Evolutionary conservation across 2,113 vertebrate species (phyloP), one percentile per base, ranked within the genome.

Genomic region (Malaclemys terrapin): DNA sequence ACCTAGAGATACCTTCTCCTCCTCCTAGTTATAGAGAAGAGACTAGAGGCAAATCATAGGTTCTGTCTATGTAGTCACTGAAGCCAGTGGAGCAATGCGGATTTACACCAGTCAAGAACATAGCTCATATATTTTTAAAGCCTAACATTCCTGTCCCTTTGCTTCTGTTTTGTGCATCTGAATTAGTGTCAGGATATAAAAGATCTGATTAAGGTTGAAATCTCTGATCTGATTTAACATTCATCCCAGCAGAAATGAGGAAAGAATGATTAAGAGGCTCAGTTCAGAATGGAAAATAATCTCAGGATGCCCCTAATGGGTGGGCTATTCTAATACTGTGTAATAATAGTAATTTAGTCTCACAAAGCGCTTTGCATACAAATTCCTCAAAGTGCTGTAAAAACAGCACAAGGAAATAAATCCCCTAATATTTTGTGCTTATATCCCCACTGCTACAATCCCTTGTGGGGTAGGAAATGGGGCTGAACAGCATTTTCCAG

Each of bases 261-360:
- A 47, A 96, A 93, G 89, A 80, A 93, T 93, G 88, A 96, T 97
- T 97, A 94, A 95, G 91, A 89, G 49, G 81, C 96, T 96, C 79
- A 80, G 47, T 97, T 96, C 52, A 90, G 27, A 90, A 88, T 83
- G 80, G 87, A 95, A 93, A 49, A 93, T 96, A 94, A 95, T 85
- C 89, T 96, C 83, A 92, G 19, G 49, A 85, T 88, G 84, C 90
- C 85, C 90, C 87, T 88, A 93, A 94, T 88, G 89, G 89, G 56
- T 93, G 80, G 80, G 49, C 93, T 97, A 91, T 88, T 95, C 88
- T 97, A 81, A 80, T 95, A 45, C 76, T 91, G 62, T 88, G 75
- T 95, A 94, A 94, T 96, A 96, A 94, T 27, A 95, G 95, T 93
- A 94, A 96, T 96, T 97, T 94, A 94, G 62, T 45, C 81, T 94